A percentile compares a stretch with the other conserved stretches of the same genome.
These are phyloP conservation scores for Tachina grossa DNA, from an alignment of 2,888 invertebrate genomes.

Conservation along the genomic window DNA sequence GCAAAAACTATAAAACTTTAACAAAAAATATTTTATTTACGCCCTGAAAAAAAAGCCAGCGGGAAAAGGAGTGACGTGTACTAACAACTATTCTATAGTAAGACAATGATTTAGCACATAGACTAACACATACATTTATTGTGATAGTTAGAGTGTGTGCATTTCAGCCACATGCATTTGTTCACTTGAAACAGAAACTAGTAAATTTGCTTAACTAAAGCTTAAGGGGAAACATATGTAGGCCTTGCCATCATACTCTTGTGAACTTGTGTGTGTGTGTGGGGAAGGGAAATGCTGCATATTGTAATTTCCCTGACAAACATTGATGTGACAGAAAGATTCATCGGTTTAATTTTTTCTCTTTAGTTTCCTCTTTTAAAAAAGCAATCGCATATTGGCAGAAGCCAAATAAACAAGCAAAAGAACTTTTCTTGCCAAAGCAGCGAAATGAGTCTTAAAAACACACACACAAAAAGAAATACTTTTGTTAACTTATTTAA, in stretches of 20 bases:
- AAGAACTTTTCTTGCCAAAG: slow-evolving; percentile 27
- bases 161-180: neutral
- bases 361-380: neutral
- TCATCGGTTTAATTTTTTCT: slow-evolving; percentile 54
- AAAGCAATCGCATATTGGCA: slow-evolving; percentile 27
- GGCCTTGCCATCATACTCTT: slow-evolving; percentile 13
- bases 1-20: slow-evolving; percentile 33
- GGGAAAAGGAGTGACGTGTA: neutral
- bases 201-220: slow-evolving; percentile 28
- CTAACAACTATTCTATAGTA: slow-evolving; percentile 1
- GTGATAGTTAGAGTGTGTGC: neutral
- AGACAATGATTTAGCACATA: slow-evolving; percentile 33
- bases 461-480: neutral
- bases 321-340: slow-evolving; percentile 69
- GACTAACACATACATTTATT: neutral
- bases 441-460: slow-evolving; percentile 35
- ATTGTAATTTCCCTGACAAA: slow-evolving; percentile 69
- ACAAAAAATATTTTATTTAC: slow-evolving; percentile 25
- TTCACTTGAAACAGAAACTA: neutral
- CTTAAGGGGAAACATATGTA: slow-evolving; percentile 23
- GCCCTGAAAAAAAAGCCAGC: neutral
- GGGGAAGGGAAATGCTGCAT: slow-evolving; percentile 48
- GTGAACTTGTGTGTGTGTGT: neutral
- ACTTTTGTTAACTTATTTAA: slow-evolving; percentile 26
- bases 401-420: slow-evolving; percentile 34